Percentiles rank a stretch among this genome's conserved stretches.
phyloP scores from a whole-genome alignment of 2,797 vertebrate genomes.

The Danio kyathit region DNA sequence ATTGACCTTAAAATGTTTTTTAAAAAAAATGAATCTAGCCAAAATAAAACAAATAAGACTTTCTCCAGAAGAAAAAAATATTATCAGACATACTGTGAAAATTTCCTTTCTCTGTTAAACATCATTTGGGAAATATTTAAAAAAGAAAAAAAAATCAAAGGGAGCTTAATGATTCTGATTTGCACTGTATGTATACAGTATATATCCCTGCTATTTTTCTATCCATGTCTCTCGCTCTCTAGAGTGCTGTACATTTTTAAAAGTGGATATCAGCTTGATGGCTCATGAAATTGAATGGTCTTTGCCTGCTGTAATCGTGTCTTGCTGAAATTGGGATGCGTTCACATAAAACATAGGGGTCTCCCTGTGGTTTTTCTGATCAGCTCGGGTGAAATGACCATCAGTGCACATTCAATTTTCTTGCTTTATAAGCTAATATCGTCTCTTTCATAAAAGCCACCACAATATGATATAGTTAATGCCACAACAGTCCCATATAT shows the following conservation, averaged over 20 bases:
- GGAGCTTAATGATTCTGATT: too few relatives aligned
- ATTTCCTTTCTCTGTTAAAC: too few relatives aligned
- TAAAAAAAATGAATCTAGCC: too few relatives aligned
- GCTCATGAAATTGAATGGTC: slow-evolving; percentile 76
- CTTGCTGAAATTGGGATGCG: slow-evolving; percentile 57
- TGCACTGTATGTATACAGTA: too few relatives aligned
- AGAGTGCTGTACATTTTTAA: slow-evolving; percentile 51
- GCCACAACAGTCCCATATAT: neutral
- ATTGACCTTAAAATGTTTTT: too few relatives aligned
- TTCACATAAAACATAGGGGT: slow-evolving; percentile 58
- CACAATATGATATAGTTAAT: neutral
- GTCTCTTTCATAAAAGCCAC: neutral
- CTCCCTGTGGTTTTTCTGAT: slow-evolving; percentile 52
- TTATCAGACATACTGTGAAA: too few relatives aligned
- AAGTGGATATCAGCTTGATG: slow-evolving; percentile 69
- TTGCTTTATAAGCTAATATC: neutral
- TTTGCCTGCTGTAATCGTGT: slow-evolving; percentile 65
- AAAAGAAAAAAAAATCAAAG: too few relatives aligned
- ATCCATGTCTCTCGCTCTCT: slow-evolving; percentile 21
- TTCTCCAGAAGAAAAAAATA: too few relatives aligned
- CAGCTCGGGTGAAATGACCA: slow-evolving; percentile 25
- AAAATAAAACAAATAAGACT: too few relatives aligned
- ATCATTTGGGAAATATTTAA: too few relatives aligned
- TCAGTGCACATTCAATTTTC: slow-evolving; percentile 14
- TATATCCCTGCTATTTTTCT: neutral